These are phyloP conservation scores for Asarcornis scutulata DNA, from an alignment of 2,113 vertebrate species.

Conservation along the genomic window DNA sequence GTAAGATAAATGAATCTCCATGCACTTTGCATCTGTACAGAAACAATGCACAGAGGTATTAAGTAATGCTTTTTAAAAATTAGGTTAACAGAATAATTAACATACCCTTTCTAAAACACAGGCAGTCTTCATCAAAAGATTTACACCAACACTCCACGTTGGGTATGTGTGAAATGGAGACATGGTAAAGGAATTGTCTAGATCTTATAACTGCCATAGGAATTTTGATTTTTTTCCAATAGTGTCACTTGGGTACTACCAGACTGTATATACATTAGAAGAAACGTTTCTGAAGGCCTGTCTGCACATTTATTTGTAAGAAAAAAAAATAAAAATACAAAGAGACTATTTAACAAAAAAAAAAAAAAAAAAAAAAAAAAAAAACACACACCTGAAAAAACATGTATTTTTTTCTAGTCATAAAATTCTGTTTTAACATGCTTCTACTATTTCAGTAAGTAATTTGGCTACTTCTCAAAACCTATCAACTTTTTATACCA, in stretches of 20 bases:
- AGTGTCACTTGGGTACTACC: not conserved
- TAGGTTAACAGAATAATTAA: not conserved
- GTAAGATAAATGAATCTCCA: not conserved
- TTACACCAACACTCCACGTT: not conserved
- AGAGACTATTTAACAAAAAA: not conserved
- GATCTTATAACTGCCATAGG: not conserved
- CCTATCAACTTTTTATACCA: not conserved
- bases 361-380: fast-evolving
- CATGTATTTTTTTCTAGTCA: not conserved
- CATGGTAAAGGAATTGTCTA: fast-evolving
- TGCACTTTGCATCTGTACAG: not conserved
- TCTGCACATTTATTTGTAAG: not conserved
- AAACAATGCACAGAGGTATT: not conserved
- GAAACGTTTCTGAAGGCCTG: not conserved
- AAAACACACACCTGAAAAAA: not conserved
- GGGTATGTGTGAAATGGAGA: not conserved
- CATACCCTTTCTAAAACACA: not conserved
- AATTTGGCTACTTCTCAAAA: not conserved
- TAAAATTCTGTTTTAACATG: not conserved
- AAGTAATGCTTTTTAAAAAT: not conserved
- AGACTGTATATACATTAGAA: not conserved
- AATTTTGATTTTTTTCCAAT: not conserved
- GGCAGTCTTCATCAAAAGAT: not conserved
- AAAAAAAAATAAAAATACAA: not conserved
- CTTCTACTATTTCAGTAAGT: not conserved